Evolutionary conservation across 2,888 invertebrate genomes (phyloP).

Genomic region (Rambutsinella grinnellia): DNA sequence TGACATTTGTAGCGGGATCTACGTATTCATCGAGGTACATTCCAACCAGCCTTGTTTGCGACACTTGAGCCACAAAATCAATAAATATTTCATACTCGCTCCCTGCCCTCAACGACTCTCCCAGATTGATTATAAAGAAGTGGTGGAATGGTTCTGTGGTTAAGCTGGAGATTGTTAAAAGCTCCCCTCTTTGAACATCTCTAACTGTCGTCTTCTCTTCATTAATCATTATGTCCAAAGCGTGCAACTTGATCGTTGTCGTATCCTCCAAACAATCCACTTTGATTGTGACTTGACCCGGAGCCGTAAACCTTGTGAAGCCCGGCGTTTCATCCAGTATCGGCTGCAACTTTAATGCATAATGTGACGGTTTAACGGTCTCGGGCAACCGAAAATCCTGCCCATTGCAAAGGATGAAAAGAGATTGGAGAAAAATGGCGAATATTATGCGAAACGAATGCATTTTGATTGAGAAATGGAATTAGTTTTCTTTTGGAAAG

Average conservation of each 20-base stretch:
- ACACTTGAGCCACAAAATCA: slow-evolving; percentile 48
- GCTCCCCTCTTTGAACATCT: background rate
- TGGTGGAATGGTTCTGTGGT: slow-evolving; percentile 26
- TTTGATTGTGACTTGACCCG: slow-evolving; percentile 52
- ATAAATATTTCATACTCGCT: slow-evolving; percentile 52
- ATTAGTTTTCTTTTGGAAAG: too few species aligned
- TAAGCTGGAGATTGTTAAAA: slow-evolving; percentile 9
- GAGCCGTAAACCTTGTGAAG: slow-evolving; percentile 51
- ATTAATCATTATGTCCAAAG: slow-evolving; percentile 44
- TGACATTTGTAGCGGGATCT: slow-evolving; percentile 52
- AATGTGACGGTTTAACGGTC: slow-evolving; percentile 44
- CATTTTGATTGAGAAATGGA: too few species aligned
- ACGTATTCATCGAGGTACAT: slow-evolving; percentile 60
- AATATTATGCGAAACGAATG: too few species aligned
- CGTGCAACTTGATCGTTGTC: slow-evolving; percentile 50
- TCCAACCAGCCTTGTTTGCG: slow-evolving; percentile 53
- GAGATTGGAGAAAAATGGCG: too few species aligned
- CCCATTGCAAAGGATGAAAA: too few species aligned
- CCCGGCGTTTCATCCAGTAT: slow-evolving; percentile 50
- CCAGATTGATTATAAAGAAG: slow-evolving; percentile 49
- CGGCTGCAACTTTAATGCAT: slow-evolving; percentile 52
- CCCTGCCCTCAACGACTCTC: slow-evolving; percentile 20
- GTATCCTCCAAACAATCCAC: slow-evolving; percentile 50
- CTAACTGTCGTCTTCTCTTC: slow-evolving; percentile 9
- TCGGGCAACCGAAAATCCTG: slow-evolving; percentile 54